These are phyloP conservation scores for Melangyna quadrimaculata DNA, from an alignment of 2,888 invertebrate species.

Conservation along the genomic window DNA sequence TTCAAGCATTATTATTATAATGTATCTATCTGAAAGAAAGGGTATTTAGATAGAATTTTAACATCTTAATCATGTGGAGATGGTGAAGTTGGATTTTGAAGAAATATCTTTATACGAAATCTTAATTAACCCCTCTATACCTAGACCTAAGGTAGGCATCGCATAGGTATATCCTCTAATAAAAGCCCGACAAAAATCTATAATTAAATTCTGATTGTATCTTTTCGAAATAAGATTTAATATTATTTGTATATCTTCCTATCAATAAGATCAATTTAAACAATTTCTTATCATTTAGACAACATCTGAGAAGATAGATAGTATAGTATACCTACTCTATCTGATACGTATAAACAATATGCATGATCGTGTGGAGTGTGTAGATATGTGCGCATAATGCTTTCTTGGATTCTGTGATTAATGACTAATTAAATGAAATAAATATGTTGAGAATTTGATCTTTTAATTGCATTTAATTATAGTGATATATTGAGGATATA, in stretches of 20 bases:
- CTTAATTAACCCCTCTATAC: slow-evolving; percentile 26
- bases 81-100: slow-evolving; percentile 25
- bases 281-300: slow-evolving; percentile 28
- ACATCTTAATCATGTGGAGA: slow-evolving; percentile 51
- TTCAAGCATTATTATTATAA: slow-evolving; percentile 40
- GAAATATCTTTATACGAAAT: slow-evolving; percentile 21
- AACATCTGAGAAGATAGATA: slow-evolving; percentile 13
- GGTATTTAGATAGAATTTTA: slow-evolving; percentile 42
- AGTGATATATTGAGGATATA: slow-evolving; percentile 36
- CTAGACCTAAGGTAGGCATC: too few relatives aligned
- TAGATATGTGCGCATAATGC: not conserved
- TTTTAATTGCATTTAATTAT: slow-evolving; percentile 68
- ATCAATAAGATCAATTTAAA: slow-evolving; percentile 38
- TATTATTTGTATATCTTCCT: slow-evolving; percentile 11
- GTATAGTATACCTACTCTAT: too few relatives aligned
- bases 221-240: slow-evolving; percentile 10
- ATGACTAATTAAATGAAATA: slow-evolving; percentile 58
- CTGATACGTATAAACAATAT: slow-evolving; percentile 7
- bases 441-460: slow-evolving; percentile 63
- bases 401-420: slow-evolving; percentile 49
- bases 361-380: not conserved
- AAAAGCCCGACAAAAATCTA: not conserved
- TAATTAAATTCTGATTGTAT: slow-evolving; percentile 41
- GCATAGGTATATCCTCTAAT: too few relatives aligned
- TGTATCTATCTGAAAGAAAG: slow-evolving; percentile 31